phyloP scores from a whole-genome alignment of 2,888 invertebrate genomes.

The Allolobophora icterica region DNA sequence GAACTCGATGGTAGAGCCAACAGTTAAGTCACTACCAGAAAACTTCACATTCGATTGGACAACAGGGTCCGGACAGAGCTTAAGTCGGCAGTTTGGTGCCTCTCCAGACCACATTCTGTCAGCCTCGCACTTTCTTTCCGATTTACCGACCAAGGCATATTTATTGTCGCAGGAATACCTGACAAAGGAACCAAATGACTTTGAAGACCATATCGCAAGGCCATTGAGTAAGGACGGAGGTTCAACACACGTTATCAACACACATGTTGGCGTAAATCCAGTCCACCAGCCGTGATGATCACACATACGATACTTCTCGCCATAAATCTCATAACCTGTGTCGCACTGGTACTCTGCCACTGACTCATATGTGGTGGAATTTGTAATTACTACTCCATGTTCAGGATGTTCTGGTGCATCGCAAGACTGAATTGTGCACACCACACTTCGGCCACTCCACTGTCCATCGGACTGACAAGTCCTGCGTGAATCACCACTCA shows the following conservation, averaged over 20 bases:
- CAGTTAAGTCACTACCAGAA: slow-evolving; percentile 12
- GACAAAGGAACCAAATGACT: slow-evolving; percentile 35
- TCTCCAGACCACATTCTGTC: slow-evolving; percentile 52
- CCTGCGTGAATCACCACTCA: slow-evolving; percentile 37
- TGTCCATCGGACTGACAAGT: slow-evolving; percentile 37
- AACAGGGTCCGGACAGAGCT: slow-evolving; percentile 48
- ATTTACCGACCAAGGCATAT: slow-evolving; percentile 50
- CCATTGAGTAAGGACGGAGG: slow-evolving; percentile 39
- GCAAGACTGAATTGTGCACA: slow-evolving; percentile 58
- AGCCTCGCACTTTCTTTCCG: slow-evolving; percentile 51
- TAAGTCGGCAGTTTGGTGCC: slow-evolving; percentile 49
- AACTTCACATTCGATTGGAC: slow-evolving; percentile 43
- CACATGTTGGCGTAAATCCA: slow-evolving; percentile 54
- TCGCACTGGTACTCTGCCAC: slow-evolving; percentile 32
- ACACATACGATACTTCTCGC: slow-evolving; percentile 50
- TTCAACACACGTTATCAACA: slow-evolving; percentile 50
- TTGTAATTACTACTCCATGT: background rate
- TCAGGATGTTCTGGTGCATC: slow-evolving; percentile 51
- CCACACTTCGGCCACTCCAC: slow-evolving; percentile 42
- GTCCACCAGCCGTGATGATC: slow-evolving; percentile 58
- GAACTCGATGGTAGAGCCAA: slow-evolving; percentile 45
- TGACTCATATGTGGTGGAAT: slow-evolving; percentile 24
- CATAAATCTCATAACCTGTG: slow-evolving; percentile 39
- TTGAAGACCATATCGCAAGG: slow-evolving; percentile 13
- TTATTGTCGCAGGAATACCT: slow-evolving; percentile 38